Evolutionary conservation across 2,797 vertebrate species (phyloP).

Genomic region (Aldrovandia affinis): DNA sequence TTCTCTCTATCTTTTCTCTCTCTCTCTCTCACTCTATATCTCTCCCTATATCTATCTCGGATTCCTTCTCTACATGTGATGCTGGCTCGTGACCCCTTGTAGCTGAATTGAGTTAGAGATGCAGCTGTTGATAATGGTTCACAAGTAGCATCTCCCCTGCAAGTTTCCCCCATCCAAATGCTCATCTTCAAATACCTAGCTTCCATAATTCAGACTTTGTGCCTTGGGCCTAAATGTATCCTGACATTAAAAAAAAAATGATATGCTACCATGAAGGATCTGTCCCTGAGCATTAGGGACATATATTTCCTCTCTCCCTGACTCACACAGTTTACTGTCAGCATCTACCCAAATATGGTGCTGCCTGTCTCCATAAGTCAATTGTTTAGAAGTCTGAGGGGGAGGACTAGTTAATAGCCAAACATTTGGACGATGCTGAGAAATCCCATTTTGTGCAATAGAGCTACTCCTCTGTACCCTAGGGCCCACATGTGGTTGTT

Average conservation of each 20-base stretch:
- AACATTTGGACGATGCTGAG: slow-evolving; percentile 39
- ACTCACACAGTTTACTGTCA: not conserved
- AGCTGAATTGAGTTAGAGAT: slow-evolving; percentile 70
- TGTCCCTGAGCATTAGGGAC: slow-evolving; percentile 6
- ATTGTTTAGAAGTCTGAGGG: slow-evolving; percentile 32
- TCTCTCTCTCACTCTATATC: not conserved
- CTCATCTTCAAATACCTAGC: not conserved
- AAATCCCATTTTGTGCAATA: slow-evolving; percentile 48
- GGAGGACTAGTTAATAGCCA: slow-evolving; percentile 25
- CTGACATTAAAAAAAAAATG: not conserved
- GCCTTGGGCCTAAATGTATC: not conserved
- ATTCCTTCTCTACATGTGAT: slow-evolving; percentile 68
- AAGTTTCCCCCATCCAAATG: slow-evolving; percentile 2
- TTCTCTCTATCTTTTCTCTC: not conserved
- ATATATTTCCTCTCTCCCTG: not conserved
- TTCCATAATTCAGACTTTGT: not conserved
- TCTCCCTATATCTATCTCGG: slow-evolving; percentile 29
- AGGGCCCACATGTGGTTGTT: slow-evolving; percentile 61
- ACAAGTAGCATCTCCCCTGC: not conserved
- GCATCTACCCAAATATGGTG: slow-evolving; percentile 30
- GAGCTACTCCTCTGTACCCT: slow-evolving; percentile 44
- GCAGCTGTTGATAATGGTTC: slow-evolving; percentile 42
- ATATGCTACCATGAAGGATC: not conserved
- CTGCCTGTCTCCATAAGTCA: slow-evolving; percentile 4
- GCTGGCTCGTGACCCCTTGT: slow-evolving; percentile 66